phyloP scores from a whole-genome alignment of 1,140 invertebrate genomes.

The Drosophila lini region DNA sequence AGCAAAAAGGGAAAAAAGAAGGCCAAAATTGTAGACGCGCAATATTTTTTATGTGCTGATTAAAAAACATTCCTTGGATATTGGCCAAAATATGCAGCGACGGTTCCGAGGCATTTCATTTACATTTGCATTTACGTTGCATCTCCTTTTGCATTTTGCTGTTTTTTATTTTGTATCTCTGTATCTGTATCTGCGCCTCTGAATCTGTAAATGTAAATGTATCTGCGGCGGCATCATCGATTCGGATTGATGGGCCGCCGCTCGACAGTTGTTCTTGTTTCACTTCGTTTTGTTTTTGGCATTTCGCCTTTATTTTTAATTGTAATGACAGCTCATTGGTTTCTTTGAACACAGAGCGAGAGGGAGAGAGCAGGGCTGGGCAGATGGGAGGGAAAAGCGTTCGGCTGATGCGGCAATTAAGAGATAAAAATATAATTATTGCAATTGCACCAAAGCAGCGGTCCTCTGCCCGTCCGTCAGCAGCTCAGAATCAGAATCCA shows the following conservation, averaged over 20 bases:
- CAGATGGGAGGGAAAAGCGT: neutral
- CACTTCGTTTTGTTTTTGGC: slow-evolving; percentile 49
- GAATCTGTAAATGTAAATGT: slow-evolving; percentile 39
- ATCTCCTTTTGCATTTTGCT: slow-evolving; percentile 29
- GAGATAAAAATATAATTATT: slow-evolving; percentile 83
- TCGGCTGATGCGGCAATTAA: slow-evolving; percentile 72
- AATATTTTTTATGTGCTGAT: slow-evolving; percentile 84
- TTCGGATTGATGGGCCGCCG: slow-evolving; percentile 70
- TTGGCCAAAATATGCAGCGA: slow-evolving; percentile 82
- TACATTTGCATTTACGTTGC: slow-evolving; percentile 64
- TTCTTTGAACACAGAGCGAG: slow-evolving; percentile 61
- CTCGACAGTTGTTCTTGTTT: slow-evolving; percentile 77
- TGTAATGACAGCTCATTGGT: slow-evolving; percentile 83
- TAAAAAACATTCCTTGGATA: slow-evolving; percentile 84
- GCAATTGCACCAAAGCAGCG: slow-evolving; percentile 43
- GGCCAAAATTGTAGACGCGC: slow-evolving; percentile 76
- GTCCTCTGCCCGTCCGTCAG: slow-evolving; percentile 47
- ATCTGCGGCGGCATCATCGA: slow-evolving; percentile 67
- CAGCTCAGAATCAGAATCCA: slow-evolving; percentile 23
- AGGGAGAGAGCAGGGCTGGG: slow-evolving; percentile 1
- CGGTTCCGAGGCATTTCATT: slow-evolving; percentile 66
- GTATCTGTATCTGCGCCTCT: slow-evolving; percentile 42
- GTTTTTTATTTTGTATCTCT: slow-evolving; percentile 34
- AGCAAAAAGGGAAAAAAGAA: neutral
- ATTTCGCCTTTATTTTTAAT: slow-evolving; percentile 71